These are phyloP conservation scores for Theonella swinhoei DNA, from an alignment of 37 sponge, comb jelly and placozoan species.

Conservation along the genomic window DNA sequence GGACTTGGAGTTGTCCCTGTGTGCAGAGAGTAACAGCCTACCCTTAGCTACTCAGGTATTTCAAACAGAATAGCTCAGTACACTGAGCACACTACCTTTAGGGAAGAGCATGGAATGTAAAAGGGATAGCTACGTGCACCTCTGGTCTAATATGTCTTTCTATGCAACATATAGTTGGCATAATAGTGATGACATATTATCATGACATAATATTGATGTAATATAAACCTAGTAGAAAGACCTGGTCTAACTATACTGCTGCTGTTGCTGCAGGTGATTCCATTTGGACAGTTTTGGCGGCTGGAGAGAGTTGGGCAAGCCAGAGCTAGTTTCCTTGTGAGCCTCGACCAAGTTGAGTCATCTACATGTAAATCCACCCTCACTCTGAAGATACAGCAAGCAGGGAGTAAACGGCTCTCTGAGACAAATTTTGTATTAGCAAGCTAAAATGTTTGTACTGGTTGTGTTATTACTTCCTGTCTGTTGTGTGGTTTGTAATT, in stretches of 20 bases:
- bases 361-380: not conserved
- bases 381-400: constrained; percentile 40
- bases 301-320: constrained; percentile 58
- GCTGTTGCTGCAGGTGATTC: constrained; percentile 56
- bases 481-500: too few relatives aligned
- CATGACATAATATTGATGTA: too few relatives aligned
- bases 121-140: too few relatives aligned
- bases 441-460: not conserved
- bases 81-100: too few relatives aligned
- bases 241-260: too few relatives aligned
- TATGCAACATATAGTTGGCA: too few relatives aligned
- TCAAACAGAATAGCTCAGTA: not conserved
- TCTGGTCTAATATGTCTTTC: too few relatives aligned
- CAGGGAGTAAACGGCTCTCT: constrained; percentile 8
- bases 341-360: not conserved
- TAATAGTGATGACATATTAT: too few relatives aligned
- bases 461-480: too few relatives aligned
- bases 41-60: constrained; percentile 24
- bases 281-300: constrained; percentile 76
- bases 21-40: constrained; percentile 8
- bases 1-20: constrained; percentile 42
- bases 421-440: constrained; percentile 29
- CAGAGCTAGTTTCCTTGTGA: constrained; percentile 29
- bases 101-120: too few relatives aligned
- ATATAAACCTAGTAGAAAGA: too few relatives aligned